Evolutionary conservation across 2,797 vertebrate genomes (phyloP).

Genomic region (Pogoniulus pusillus): DNA sequence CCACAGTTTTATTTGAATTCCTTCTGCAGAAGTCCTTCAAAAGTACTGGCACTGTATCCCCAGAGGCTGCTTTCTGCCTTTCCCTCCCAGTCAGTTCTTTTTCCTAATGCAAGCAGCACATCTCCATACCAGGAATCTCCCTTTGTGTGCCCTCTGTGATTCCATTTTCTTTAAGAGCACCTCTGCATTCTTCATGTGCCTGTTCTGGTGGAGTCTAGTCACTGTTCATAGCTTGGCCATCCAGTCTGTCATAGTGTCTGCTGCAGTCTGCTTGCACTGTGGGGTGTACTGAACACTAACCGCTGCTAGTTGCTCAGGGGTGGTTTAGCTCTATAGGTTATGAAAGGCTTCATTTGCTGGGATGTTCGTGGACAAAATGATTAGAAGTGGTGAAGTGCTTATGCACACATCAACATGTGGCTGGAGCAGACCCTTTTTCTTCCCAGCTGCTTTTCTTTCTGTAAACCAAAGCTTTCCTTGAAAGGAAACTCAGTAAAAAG

Average conservation of each 20-base stretch:
- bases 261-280: not conserved
- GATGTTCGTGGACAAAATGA: not conserved
- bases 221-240: not conserved
- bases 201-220: not conserved
- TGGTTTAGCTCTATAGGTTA: not conserved
- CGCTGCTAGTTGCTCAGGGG: not conserved
- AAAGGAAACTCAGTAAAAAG: conserved; percentile 21
- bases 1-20: not conserved
- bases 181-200: not conserved
- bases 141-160: not conserved
- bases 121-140: not conserved
- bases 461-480: conserved; percentile 32
- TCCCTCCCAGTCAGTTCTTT: not conserved
- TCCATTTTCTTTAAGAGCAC: not conserved
- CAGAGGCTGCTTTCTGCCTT: accelerated
- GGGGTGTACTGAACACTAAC: not conserved
- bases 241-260: not conserved
- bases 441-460: conserved; percentile 14
- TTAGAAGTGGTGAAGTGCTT: not conserved
- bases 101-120: not conserved
- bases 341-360: not conserved
- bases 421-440: conserved; percentile 3
- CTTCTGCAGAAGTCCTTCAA: not conserved
- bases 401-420: not conserved
- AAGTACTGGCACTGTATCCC: not conserved